phyloP scores from a whole-genome alignment of 2,888 invertebrate genomes.

The Cybosia mesomella region DNA sequence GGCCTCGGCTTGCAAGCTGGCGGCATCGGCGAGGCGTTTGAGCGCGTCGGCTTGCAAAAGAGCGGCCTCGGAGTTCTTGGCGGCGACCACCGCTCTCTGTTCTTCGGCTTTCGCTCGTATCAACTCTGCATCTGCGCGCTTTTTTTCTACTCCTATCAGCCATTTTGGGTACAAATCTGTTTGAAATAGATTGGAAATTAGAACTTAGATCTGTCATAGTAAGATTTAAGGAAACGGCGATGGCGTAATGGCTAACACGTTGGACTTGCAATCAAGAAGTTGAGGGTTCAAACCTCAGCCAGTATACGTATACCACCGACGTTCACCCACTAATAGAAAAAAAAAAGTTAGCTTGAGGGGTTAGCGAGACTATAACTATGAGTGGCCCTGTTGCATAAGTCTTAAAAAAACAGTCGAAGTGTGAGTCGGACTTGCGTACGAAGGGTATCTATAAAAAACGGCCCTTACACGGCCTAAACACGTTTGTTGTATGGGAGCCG shows the following conservation, averaged over 20 bases:
- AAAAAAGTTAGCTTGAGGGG: too few relatives aligned
- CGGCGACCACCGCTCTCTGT: slow-evolving; percentile 57
- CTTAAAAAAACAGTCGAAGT: too few relatives aligned
- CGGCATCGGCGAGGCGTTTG: slow-evolving; percentile 67
- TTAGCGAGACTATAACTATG: too few relatives aligned
- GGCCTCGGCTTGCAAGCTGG: slow-evolving; percentile 67
- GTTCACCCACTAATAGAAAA: too few relatives aligned
- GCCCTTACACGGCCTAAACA: too few relatives aligned
- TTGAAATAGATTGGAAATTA: slow-evolving; percentile 4
- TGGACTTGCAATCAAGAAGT: too few relatives aligned
- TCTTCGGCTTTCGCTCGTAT: slow-evolving; percentile 70
- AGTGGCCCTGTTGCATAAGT: too few relatives aligned
- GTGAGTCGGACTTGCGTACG: too few relatives aligned
- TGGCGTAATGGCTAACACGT: not conserved
- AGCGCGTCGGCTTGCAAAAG: slow-evolving; percentile 69
- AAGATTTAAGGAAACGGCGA: not conserved
- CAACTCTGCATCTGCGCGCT: slow-evolving; percentile 71
- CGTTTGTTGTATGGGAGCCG: too few relatives aligned
- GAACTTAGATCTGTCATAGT: not conserved
- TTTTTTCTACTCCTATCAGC: slow-evolving; percentile 74
- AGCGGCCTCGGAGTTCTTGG: slow-evolving; percentile 67
- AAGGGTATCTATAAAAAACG: too few relatives aligned
- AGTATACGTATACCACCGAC: too few relatives aligned
- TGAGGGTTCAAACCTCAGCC: too few relatives aligned
- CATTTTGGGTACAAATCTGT: slow-evolving; percentile 74